Evolutionary conservation across 1,140 invertebrate genomes (phyloP), one percentile per base, ranked within the genome.

Genomic region (Penaeus vannamei): DNA sequence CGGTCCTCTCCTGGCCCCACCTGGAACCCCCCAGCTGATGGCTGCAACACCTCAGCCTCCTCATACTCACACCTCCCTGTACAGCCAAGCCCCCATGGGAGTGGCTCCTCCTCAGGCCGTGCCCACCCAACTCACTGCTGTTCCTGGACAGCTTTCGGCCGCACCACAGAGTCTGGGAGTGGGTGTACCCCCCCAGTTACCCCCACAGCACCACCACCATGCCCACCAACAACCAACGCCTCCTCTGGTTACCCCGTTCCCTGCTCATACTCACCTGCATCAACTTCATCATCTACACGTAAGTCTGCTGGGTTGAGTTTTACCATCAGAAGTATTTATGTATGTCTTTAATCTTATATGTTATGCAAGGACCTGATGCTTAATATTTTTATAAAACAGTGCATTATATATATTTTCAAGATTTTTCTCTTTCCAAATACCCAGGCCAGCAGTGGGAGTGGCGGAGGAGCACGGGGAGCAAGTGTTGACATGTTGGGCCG

Each of bases 271-370:
- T 42, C 88, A 90, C 77, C 84, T 90, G 42, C 88, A 90, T 81
- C 84, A 90, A 85, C 88, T 90, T 42, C 88, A 90, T 86, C 88
- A 90, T 72, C 76, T 90, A 82, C 88, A 90, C 64, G 88, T 90
- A 90, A 90, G 88, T 85, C 53, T 17, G 1, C 53, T 10, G 12
- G 53, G 32, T 12, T 59, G 42, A 60, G 36, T 42, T 17, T 36
- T 4, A 19, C 14, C 53, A 26, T 81, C n/a, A 23, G 79, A 4
- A 7, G 4, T 22, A 32, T 36, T 29, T 20, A 32, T 76, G 8
- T 76, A 76, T 36, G 22, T 29, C 19, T 76, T 20, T 20, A 20
- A 76, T 76, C 22, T 8, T 7, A n/a, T 32, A 12, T 29, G 69
- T 46, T 46, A 46, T 46, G 10, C 42, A 46, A 53, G 32, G 72